Conservation (phyloP, 2,113 vertebrate genomes). For the Larimichthys crocea region DNA sequence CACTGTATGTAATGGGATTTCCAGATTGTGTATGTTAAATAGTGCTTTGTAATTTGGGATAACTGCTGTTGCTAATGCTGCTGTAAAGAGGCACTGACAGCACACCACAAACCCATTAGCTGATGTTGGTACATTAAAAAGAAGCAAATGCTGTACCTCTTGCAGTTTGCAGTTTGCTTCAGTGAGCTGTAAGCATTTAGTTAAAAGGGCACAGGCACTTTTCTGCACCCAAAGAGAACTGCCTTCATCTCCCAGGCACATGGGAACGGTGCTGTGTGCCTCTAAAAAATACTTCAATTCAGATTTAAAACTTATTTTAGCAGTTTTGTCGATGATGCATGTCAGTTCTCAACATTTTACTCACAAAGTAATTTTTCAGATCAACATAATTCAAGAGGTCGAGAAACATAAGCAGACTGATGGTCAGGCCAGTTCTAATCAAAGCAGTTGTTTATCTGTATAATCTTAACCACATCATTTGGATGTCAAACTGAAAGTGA, state of each 20-base stretch:
- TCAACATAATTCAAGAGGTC: background rate
- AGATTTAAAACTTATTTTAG: background rate
- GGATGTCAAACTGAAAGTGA: background rate
- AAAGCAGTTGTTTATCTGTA: background rate
- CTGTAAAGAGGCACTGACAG: constrained; percentile 35
- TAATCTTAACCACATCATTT: background rate
- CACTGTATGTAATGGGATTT: constrained; percentile 34
- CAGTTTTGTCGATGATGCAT: background rate
- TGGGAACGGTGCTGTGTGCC: background rate
- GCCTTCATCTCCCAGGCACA: background rate
- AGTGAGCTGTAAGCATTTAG: constrained; percentile 19
- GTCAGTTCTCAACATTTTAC: background rate
- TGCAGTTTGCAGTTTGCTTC: constrained; percentile 33
- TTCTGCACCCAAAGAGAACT: background rate
- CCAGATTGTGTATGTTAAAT: constrained; percentile 40
- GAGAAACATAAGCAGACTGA: background rate
- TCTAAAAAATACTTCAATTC: background rate
- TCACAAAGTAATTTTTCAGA: background rate
- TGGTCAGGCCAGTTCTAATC: background rate
- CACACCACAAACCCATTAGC: constrained; percentile 22
- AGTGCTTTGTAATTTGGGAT: constrained; percentile 43
- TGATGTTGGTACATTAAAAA: constrained; percentile 5
- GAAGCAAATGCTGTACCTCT: constrained; percentile 12
- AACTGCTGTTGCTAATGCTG: constrained; percentile 35
- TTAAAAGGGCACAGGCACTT: constrained; percentile 12